These are phyloP conservation scores for Cepaea nemoralis DNA, from an alignment of 1,140 invertebrate species.

Conservation along the genomic window DNA sequence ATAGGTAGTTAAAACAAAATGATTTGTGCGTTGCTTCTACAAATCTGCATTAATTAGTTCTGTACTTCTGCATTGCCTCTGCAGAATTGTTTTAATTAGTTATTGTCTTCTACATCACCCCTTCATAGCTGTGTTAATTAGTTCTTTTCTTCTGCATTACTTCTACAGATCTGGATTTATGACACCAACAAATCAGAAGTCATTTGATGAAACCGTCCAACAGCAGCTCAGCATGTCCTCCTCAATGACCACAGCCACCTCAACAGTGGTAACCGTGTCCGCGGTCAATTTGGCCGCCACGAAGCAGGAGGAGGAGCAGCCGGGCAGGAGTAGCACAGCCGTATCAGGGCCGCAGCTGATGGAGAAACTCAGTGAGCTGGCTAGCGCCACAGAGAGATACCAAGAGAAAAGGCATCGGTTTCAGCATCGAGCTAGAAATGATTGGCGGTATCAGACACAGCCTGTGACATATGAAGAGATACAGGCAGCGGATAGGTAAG, in stretches of 20 bases:
- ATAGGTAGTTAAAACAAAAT: too few relatives aligned
- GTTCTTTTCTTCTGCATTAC: too few relatives aligned
- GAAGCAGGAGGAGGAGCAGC: background rate
- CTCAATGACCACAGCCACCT: background rate
- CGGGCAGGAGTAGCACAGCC: background rate
- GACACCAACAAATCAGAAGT: slow-evolving; percentile 29
- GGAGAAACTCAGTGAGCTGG: slow-evolving; percentile 54
- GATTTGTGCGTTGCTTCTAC: too few relatives aligned
- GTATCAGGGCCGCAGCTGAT: slow-evolving; percentile 53
- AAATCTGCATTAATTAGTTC: too few relatives aligned
- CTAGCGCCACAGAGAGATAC: slow-evolving; percentile 36
- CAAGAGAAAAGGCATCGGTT: slow-evolving; percentile 45
- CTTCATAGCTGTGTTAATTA: background rate
- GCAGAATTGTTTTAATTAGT: too few relatives aligned
- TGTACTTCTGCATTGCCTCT: too few relatives aligned
- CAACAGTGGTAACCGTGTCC: background rate
- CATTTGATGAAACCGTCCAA: slow-evolving; percentile 30
- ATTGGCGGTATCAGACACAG: slow-evolving; percentile 59
- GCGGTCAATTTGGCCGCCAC: background rate
- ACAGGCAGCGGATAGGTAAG: slow-evolving; percentile 59
- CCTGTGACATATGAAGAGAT: slow-evolving; percentile 62
- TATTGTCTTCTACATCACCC: too few relatives aligned
- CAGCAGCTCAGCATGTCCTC: slow-evolving; percentile 8
- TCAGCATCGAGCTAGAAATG: slow-evolving; percentile 50
- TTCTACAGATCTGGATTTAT: slow-evolving; percentile 39